Conservation (phyloP, 2,888 invertebrate species). For the Eupithecia tripunctaria region DNA sequence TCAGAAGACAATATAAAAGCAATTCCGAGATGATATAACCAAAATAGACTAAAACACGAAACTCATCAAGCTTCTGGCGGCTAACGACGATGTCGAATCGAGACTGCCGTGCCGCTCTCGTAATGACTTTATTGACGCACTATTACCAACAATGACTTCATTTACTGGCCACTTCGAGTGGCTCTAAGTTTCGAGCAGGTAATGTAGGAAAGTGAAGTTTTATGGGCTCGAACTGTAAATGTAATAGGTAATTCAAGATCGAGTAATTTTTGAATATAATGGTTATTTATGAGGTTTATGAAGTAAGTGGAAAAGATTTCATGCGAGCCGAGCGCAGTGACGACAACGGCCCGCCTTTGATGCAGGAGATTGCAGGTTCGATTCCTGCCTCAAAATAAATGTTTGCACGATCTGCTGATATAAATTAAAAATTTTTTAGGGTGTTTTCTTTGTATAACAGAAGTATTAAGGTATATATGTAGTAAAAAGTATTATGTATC, state of each 20-base stretch:
- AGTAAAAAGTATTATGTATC: no score
- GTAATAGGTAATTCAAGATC: neutral
- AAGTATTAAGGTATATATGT: no score
- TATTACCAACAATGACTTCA: slow-evolving; percentile 56
- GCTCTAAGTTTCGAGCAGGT: neutral
- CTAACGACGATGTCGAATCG: slow-evolving; percentile 29
- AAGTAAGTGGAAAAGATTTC: neutral
- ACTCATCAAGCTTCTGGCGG: slow-evolving; percentile 15
- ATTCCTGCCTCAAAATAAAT: no score
- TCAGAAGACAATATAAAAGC: slow-evolving; percentile 5
- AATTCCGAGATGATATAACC: slow-evolving; percentile 2
- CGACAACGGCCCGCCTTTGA: no score
- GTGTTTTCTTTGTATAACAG: no score
- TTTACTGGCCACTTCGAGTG: slow-evolving; percentile 7
- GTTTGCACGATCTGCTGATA: no score
- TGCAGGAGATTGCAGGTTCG: no score
- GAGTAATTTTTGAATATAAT: neutral
- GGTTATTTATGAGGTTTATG: neutral
- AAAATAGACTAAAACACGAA: slow-evolving; percentile 17
- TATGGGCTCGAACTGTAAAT: neutral
- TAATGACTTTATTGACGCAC: slow-evolving; percentile 74
- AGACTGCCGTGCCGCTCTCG: slow-evolving; percentile 25
- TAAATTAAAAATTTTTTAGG: no score
- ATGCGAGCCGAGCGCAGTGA: neutral
- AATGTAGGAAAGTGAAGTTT: neutral